These are phyloP conservation scores for Atta colombica DNA, from an alignment of 1,140 invertebrate species.

Conservation along the genomic window DNA sequence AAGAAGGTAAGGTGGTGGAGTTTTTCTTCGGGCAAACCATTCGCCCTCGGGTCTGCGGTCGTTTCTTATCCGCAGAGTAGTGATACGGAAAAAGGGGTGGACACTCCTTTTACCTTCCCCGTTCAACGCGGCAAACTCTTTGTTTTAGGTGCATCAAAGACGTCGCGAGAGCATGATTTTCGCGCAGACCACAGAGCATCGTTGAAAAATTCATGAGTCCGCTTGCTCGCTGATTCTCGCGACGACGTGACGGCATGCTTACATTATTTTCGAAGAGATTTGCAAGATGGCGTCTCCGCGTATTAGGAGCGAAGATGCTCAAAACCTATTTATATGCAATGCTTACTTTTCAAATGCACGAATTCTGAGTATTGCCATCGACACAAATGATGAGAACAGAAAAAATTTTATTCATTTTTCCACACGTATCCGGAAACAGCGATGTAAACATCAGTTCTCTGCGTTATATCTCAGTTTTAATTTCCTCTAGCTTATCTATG, in stretches of 20 bases:
- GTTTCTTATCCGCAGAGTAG: slow-evolving; percentile 27
- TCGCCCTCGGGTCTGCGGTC: slow-evolving; percentile 45
- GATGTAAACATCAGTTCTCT: neutral
- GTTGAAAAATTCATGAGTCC: slow-evolving; percentile 57
- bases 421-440: neutral
- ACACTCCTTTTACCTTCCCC: neutral
- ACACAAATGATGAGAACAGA: neutral
- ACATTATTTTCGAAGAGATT: slow-evolving; percentile 35
- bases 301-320: slow-evolving; percentile 26
- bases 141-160: slow-evolving; percentile 52
- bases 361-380: neutral
- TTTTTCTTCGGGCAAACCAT: slow-evolving; percentile 54
- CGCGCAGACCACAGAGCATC: slow-evolving; percentile 29
- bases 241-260: slow-evolving; percentile 26
- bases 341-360: slow-evolving; percentile 1
- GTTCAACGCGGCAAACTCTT: slow-evolving; percentile 9
- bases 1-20: slow-evolving; percentile 1
- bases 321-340: neutral
- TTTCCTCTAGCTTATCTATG: neutral
- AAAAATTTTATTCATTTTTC: slow-evolving; percentile 2
- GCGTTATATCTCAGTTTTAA: neutral
- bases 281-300: slow-evolving; percentile 24
- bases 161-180: slow-evolving; percentile 16
- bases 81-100: slow-evolving; percentile 35
- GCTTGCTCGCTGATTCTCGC: slow-evolving; percentile 4